phyloP scores from a whole-genome alignment of 2,797 vertebrate genomes.

The Myotis findleyi region DNA sequence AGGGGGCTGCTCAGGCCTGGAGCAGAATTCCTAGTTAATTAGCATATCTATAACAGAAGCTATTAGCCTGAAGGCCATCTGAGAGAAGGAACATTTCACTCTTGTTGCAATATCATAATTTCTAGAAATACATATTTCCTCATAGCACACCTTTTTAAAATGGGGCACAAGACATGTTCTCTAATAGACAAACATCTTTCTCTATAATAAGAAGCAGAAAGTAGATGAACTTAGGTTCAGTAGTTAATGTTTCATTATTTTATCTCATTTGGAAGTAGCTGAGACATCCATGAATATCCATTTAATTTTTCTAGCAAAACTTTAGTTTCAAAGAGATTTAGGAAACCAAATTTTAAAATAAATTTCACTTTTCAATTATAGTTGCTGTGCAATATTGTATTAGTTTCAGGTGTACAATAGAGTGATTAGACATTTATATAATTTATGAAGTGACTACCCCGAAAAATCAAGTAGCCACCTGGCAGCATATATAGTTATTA shows the following conservation, averaged over 20 bases:
- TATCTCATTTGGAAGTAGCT: not conserved
- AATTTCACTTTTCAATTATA: not conserved
- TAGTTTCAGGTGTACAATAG: not conserved
- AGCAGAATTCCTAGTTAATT: not conserved
- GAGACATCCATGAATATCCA: not conserved
- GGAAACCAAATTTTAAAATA: not conserved
- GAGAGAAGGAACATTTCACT: not conserved
- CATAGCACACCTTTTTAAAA: not conserved
- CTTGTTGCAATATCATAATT: not conserved
- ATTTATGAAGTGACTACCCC: not conserved
- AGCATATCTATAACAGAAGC: not conserved
- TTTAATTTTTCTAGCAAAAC: not conserved
- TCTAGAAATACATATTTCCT: not conserved
- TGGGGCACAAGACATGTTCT: not conserved
- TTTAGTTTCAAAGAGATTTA: not conserved
- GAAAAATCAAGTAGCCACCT: not conserved
- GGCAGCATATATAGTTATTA: not conserved
- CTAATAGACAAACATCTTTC: not conserved
- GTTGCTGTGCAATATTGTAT: not conserved
- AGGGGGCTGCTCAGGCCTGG: not conserved
- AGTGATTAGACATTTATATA: not conserved
- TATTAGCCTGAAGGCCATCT: not conserved
- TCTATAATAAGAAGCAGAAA: not conserved
- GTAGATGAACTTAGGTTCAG: not conserved
- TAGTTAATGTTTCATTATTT: not conserved